Percentiles rank a stretch among this genome's conserved stretches.
Conservation (phyloP, 1,140 invertebrate species). For the Pachyrhynchus sulphureomaculatus region DNA sequence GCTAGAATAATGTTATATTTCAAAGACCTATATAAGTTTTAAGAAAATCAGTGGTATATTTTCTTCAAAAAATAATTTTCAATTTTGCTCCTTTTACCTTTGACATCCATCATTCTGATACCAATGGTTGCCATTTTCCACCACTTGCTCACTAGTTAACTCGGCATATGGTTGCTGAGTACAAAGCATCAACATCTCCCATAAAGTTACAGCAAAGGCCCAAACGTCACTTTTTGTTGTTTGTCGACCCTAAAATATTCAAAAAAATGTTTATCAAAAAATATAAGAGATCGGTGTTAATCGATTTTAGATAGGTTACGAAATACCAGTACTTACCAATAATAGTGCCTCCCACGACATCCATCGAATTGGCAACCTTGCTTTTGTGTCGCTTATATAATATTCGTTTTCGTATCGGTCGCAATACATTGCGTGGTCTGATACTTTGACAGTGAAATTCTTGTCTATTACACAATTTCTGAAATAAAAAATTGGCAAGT, state of each 20-base stretch:
- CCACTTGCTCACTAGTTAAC: conserved; percentile 72
- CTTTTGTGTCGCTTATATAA: conserved; percentile 78
- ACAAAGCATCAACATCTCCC: conserved; percentile 77
- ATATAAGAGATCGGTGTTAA: too few relatives aligned
- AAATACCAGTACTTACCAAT: conserved; percentile 69
- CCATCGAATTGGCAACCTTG: conserved; percentile 76
- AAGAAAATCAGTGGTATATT: too few relatives aligned
- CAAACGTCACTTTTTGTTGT: conserved; percentile 74
- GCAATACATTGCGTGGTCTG: conserved; percentile 87
- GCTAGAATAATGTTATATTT: too few relatives aligned
- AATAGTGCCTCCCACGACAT: conserved; percentile 83
- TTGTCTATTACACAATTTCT: conserved; percentile 85
- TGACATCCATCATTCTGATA: conserved; percentile 57
- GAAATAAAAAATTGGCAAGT: conserved; percentile 27
- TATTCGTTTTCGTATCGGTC: conserved; percentile 81
- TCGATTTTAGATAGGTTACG: too few relatives aligned
- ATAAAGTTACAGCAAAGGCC: conserved; percentile 76
- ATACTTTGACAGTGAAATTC: conserved; percentile 78
- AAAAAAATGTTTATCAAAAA: background rate
- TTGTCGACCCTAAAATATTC: conserved; percentile 66
- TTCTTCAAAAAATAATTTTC: too few relatives aligned
- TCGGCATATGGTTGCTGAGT: conserved; percentile 72
- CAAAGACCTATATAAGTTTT: too few relatives aligned
- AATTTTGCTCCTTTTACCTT: too few relatives aligned
- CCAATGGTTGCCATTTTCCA: conserved; percentile 73